Conservation (phyloP, 2,113 vertebrate genomes). For the Columba janthina region DNA sequence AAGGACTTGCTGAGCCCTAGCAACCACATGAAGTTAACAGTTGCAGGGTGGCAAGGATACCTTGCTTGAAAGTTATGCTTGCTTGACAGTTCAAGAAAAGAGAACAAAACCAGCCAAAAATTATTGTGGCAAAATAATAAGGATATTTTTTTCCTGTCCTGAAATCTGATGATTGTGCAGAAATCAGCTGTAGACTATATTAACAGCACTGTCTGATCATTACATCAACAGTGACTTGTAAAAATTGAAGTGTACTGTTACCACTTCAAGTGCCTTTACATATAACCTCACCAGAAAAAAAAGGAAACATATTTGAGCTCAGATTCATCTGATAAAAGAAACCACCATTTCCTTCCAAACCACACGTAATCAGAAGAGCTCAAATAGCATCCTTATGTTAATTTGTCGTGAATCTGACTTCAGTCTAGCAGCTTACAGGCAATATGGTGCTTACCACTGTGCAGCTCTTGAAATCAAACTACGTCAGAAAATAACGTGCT, state of each 20-base stretch:
- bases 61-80: background rate
- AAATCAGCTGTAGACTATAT: background rate
- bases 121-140: background rate
- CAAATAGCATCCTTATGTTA: background rate
- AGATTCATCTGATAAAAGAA: background rate
- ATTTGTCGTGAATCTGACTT: background rate
- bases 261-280: background rate
- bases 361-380: background rate
- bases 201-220: background rate
- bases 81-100: background rate
- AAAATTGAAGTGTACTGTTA: background rate
- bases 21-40: background rate
- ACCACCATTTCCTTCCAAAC: background rate
- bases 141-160: background rate
- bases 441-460: background rate
- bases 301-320: background rate
- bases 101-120: background rate
- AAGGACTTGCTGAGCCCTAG: background rate
- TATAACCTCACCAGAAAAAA: background rate
- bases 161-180: background rate
- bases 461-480: background rate
- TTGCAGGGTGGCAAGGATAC: background rate
- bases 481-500: background rate
- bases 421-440: background rate
- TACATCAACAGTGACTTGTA: background rate